Conservation (phyloP, 2,113 vertebrate species). For the Colinus virginianus region DNA sequence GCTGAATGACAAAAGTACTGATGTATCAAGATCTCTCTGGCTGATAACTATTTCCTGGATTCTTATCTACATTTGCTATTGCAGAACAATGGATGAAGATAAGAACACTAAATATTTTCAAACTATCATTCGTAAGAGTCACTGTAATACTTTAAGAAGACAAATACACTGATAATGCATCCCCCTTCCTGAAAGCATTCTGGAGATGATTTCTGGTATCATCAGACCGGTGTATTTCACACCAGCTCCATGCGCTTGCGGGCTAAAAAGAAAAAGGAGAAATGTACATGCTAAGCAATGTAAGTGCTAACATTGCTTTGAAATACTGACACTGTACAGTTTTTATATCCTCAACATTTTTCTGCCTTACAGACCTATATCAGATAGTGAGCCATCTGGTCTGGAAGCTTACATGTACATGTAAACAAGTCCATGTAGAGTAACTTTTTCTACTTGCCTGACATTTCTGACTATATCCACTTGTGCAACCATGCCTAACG, state of each 20-base stretch:
- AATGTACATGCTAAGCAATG: not conserved
- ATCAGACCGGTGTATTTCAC: not conserved
- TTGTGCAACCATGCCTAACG: not conserved
- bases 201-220: not conserved
- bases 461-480: not conserved
- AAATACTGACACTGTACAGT: not conserved
- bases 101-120: not conserved
- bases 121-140: not conserved
- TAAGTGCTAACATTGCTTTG: not conserved
- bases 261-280: not conserved
- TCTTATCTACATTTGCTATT: not conserved
- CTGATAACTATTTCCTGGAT: not conserved
- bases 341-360: not conserved
- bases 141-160: not conserved
- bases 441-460: not conserved
- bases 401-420: not conserved
- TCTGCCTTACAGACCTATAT: not conserved
- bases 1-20: not conserved
- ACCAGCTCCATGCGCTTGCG: not conserved
- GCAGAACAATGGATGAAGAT: not conserved
- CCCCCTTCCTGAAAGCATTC: not conserved
- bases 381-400: not conserved
- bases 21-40: not conserved
- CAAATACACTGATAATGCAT: not conserved
- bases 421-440: not conserved